A percentile compares a stretch with the other conserved stretches of the same genome.
phyloP scores from a whole-genome alignment of 2,797 vertebrate genomes.

The Leptodactylus fallax region DNA sequence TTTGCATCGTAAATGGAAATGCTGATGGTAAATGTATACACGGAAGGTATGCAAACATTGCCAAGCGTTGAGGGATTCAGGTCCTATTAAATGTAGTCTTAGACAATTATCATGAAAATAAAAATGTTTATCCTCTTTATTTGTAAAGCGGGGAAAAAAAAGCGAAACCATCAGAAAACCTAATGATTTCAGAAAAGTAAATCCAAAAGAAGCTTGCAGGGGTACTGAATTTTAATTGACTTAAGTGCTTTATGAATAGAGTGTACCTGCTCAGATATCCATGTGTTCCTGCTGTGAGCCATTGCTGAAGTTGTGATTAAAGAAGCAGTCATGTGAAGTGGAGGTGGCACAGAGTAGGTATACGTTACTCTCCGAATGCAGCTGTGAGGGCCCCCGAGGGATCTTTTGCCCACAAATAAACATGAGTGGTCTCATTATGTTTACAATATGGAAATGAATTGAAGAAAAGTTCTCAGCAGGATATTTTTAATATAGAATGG shows the following conservation, averaged over 20 bases:
- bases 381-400: slow-evolving; percentile 56
- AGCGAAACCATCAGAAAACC: slow-evolving; percentile 19
- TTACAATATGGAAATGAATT: slow-evolving; percentile 63
- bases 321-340: slow-evolving; percentile 54
- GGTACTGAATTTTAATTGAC: slow-evolving; percentile 52
- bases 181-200: slow-evolving; percentile 35
- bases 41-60: background rate
- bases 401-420: slow-evolving; percentile 62
- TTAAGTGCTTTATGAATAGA: slow-evolving; percentile 45
- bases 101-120: slow-evolving; percentile 37
- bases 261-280: slow-evolving; percentile 51
- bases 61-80: background rate
- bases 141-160: slow-evolving; percentile 22
- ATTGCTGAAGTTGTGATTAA: slow-evolving; percentile 48
- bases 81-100: slow-evolving; percentile 16
- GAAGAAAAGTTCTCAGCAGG: slow-evolving; percentile 62
- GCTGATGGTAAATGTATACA: slow-evolving; percentile 5
- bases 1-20: background rate
- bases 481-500: slow-evolving; percentile 56
- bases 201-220: slow-evolving; percentile 47
- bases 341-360: slow-evolving; percentile 34
- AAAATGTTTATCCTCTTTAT: slow-evolving; percentile 28
- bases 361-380: slow-evolving; percentile 50
- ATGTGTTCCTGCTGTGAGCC: slow-evolving; percentile 46
- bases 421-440: slow-evolving; percentile 64